Evolutionary conservation across 2,797 vertebrate genomes (phyloP).

Genomic region (Microctenopoma steveboyesi): DNA sequence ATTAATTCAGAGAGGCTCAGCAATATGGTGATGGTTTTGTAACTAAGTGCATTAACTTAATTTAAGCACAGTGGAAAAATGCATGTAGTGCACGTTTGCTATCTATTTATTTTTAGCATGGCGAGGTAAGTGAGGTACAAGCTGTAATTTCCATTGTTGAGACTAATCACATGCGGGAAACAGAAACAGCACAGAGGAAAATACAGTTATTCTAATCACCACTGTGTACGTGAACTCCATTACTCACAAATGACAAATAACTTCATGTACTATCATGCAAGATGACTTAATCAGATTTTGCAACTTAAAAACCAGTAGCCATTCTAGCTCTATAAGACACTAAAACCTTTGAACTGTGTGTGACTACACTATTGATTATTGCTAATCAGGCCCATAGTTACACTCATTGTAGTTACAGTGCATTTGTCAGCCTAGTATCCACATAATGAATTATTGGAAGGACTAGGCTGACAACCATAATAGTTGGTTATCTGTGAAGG

Average conservation of each 20-base stretch:
- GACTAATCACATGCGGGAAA: constrained; percentile 34
- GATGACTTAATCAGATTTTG: not conserved
- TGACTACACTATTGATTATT: not conserved
- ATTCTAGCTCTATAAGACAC: not conserved
- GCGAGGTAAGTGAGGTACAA: not conserved
- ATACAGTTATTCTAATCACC: constrained; percentile 17
- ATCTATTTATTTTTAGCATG: constrained; percentile 13
- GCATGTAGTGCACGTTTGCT: constrained; percentile 6
- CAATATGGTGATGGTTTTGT: too few species aligned
- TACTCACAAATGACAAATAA: constrained; percentile 27
- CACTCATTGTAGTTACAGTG: not conserved
- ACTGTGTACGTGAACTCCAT: not conserved
- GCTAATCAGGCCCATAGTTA: not conserved
- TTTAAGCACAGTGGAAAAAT: not conserved
- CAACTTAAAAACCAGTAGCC: constrained; percentile 3
- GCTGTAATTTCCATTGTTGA: not conserved
- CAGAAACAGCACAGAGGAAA: constrained; percentile 25
- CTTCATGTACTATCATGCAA: not conserved
- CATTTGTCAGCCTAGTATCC: not conserved
- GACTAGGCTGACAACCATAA: not conserved
- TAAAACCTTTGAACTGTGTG: not conserved
- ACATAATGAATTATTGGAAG: not conserved
- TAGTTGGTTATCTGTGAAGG: too few species aligned
- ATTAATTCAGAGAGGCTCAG: not conserved
- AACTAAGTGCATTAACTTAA: not conserved